Percentiles rank a stretch among this genome's conserved stretches.
phyloP scores from a whole-genome alignment of 2,888 invertebrate species.

The Andrena haemorrhoa region DNA sequence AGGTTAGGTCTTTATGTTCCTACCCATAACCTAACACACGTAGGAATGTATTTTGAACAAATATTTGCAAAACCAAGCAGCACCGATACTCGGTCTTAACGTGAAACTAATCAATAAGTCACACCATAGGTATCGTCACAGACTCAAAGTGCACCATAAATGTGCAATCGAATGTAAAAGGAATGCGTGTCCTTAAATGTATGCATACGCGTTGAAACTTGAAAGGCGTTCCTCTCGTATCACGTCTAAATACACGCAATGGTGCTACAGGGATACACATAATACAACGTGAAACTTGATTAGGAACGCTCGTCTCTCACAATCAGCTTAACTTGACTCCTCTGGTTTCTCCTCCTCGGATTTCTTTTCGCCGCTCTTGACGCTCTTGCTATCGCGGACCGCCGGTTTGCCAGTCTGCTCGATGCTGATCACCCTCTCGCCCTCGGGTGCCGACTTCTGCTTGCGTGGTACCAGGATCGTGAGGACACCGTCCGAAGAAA shows the following conservation, averaged over 20 bases:
- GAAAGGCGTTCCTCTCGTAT: neutral
- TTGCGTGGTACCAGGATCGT: constrained; percentile 91
- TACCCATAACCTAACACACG: too few relatives aligned
- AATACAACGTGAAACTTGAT: constrained; percentile 1
- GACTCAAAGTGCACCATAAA: neutral
- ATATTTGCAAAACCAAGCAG: neutral
- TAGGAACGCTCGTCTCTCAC: neutral
- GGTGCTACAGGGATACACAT: constrained; percentile 8
- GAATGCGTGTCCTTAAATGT: neutral
- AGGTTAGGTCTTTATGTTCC: too few relatives aligned
- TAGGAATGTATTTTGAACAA: neutral
- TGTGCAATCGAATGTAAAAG: neutral
- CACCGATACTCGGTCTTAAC: neutral
- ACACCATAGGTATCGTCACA: constrained; percentile 4
- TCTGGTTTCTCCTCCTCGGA: constrained; percentile 24
- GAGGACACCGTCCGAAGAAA: constrained; percentile 94
- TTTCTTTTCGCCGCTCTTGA: constrained; percentile 47
- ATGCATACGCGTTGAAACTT: neutral
- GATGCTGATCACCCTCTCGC: constrained; percentile 75
- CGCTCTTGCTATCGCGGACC: neutral
- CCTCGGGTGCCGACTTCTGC: constrained; percentile 68
- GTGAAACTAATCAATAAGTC: neutral
- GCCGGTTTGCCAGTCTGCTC: constrained; percentile 80
- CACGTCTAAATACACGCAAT: constrained; percentile 1
- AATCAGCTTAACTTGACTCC: constrained; percentile 8